Conservation (phyloP, 2,888 invertebrate species). For the Nomada flava region DNA sequence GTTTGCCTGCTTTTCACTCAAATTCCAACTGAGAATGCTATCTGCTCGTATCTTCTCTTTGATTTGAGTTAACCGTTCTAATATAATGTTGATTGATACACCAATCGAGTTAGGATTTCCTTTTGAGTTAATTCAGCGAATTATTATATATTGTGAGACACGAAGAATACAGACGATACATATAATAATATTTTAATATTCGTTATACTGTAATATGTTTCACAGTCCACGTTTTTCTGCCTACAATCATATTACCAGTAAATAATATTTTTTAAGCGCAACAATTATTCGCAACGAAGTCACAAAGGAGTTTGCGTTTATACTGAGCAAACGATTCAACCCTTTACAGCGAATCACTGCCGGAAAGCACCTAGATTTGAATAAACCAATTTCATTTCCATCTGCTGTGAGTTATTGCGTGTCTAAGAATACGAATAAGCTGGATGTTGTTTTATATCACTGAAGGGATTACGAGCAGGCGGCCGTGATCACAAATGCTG, state of each 20-base stretch:
- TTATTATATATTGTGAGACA: too few relatives aligned
- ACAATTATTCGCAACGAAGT: neutral
- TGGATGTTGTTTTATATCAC: constrained; percentile 7
- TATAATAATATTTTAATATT: too few relatives aligned
- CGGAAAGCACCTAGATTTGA: constrained; percentile 1
- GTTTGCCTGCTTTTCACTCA: neutral
- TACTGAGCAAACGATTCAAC: neutral
- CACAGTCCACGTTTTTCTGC: too few relatives aligned
- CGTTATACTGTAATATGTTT: too few relatives aligned
- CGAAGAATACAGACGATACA: too few relatives aligned
- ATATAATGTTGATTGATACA: neutral
- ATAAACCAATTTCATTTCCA: constrained; percentile 16
- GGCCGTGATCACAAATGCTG: neutral
- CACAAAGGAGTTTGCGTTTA: neutral
- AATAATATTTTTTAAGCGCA: too few relatives aligned
- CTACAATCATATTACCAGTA: too few relatives aligned
- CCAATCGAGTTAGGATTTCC: too few relatives aligned
- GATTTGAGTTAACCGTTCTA: neutral
- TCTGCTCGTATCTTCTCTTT: too few relatives aligned
- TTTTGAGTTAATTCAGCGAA: too few relatives aligned
- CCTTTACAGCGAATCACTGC: neutral
- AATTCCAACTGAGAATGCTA: neutral
- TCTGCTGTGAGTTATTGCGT: constrained; percentile 15
- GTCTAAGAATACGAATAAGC: neutral
- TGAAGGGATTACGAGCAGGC: neutral